Base-by-base conservation (phyloP, 2,797 vertebrate species). In the Heterohyrax brucei region DNA sequence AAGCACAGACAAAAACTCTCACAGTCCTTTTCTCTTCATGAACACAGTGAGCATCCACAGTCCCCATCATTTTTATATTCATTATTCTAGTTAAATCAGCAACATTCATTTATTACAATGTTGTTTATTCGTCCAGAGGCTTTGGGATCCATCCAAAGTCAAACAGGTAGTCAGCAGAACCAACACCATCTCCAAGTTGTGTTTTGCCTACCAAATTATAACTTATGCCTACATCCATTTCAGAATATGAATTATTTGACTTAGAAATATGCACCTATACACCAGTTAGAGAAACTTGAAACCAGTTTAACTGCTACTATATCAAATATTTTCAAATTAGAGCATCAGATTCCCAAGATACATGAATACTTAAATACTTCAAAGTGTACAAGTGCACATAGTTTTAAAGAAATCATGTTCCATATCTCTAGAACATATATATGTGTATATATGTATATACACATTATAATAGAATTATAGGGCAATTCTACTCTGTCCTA, bases 321-420 rank as follows among this genome's bases (percentile, higher is more conserved):
- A 70, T 16, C 21, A 91, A 68, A 16, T 59, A 12, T 78, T 33
- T 91, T 88, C 48, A 86, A 64, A 28, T 10, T 48, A 1, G 30
- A 56, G 7, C 5, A 46, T 2, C 16, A 46, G 28, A 85, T 73
- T 59, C 12, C 70, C 80, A 22, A 82, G 14, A 46, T 33, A 14
- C 3, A 84, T 2, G 21, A 70, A n/a, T 8, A 18, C 8, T 53
- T 2, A 16, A 70, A n/a, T 8, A 18, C 8, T 53, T 77, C 26
- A 39, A 46, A 76, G 10, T 10, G 5, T 72, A 50, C 12, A 82
- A 33, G 3, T 10, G 0, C 59, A 62, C 10, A n/a, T 22, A 62
- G 9, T 72, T 76, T 81, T 90, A 88, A 94, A 61, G 5, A 13
- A 77, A 82, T 50, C 5, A 50, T 77, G 77, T 90, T 87, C 39